Conservation (phyloP, 2,113 vertebrate genomes). For the Xyliphius kryptos region DNA sequence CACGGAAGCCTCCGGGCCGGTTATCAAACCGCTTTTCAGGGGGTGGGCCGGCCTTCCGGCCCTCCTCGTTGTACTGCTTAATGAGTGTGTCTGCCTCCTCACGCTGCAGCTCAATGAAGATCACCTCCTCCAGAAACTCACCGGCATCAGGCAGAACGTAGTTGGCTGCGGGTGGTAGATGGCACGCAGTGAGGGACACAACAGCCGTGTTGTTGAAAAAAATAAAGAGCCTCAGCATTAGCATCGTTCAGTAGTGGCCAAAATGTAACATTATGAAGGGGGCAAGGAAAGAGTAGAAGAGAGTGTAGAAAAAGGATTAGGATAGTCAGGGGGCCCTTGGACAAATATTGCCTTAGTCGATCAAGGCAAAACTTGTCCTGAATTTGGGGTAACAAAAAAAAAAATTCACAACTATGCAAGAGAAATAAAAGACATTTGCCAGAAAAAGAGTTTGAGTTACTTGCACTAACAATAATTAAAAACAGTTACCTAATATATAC, state of each 20-base stretch:
- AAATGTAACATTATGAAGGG: constrained; percentile 42
- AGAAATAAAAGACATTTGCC: constrained; percentile 40
- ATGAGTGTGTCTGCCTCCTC: constrained; percentile 78
- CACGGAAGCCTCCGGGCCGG: constrained; percentile 67
- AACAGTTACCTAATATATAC: too few relatives aligned
- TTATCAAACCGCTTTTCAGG: constrained; percentile 84
- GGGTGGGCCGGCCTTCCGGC: constrained; percentile 77
- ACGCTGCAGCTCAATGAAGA: constrained; percentile 70
- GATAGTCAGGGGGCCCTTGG: constrained; percentile 30
- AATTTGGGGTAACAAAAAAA: constrained; percentile 10
- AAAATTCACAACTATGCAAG: too few relatives aligned
- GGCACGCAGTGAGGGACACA: too few relatives aligned
- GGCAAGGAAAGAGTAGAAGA: constrained; percentile 11
- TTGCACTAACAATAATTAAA: too few relatives aligned
- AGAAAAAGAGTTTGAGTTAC: too few relatives aligned
- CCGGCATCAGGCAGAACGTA: constrained; percentile 76
- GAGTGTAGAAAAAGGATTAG: too few relatives aligned
- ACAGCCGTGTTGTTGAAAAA: constrained; percentile 34
- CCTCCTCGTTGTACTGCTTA: constrained; percentile 85
- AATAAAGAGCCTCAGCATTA: constrained; percentile 42
- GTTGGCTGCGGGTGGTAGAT: constrained; percentile 76
- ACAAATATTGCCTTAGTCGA: constrained; percentile 40
- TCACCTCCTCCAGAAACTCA: constrained; percentile 80
- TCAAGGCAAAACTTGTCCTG: constrained; percentile 44
- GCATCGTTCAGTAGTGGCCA: constrained; percentile 36